Evolutionary conservation across 2,113 vertebrate species (phyloP).

Genomic region (Indicator indicator): DNA sequence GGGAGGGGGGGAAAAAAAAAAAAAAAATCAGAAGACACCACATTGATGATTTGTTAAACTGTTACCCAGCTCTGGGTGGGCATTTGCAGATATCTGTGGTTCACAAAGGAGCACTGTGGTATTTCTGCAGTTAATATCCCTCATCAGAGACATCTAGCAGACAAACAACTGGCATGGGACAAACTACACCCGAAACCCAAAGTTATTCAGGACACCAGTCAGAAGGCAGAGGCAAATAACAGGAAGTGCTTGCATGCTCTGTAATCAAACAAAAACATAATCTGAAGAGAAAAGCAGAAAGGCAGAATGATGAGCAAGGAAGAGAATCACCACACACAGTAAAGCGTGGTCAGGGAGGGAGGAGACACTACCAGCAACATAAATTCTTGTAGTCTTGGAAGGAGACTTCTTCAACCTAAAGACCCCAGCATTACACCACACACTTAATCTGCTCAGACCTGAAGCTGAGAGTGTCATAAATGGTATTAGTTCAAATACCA

Average conservation of each 20-base stretch:
- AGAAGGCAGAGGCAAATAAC: not conserved
- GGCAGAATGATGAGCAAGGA: not conserved
- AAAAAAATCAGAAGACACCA: fast-evolving
- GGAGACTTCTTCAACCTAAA: not conserved
- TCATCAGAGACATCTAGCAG: not conserved
- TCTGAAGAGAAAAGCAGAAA: not conserved
- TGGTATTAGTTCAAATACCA: not conserved
- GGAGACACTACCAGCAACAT: not conserved
- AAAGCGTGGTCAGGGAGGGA: not conserved
- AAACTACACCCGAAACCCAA: not conserved
- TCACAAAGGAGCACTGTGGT: not conserved
- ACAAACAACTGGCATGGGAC: not conserved
- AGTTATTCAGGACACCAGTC: not conserved
- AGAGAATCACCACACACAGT: not conserved
- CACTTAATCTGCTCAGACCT: not conserved
- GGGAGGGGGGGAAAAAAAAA: not conserved
- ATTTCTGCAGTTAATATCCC: not conserved
- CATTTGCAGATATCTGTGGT: not conserved
- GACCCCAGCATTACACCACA: not conserved
- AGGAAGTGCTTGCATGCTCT: not conserved
- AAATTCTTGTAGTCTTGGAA: not conserved
- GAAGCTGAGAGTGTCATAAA: not conserved
- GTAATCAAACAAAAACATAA: not conserved
- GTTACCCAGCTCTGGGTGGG: not conserved
- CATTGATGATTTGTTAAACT: not conserved